A percentile compares a stretch with the other conserved stretches of the same genome.
Evolutionary conservation across 2,113 vertebrate genomes (phyloP).

Genomic region (Notarius lentiginosus): DNA sequence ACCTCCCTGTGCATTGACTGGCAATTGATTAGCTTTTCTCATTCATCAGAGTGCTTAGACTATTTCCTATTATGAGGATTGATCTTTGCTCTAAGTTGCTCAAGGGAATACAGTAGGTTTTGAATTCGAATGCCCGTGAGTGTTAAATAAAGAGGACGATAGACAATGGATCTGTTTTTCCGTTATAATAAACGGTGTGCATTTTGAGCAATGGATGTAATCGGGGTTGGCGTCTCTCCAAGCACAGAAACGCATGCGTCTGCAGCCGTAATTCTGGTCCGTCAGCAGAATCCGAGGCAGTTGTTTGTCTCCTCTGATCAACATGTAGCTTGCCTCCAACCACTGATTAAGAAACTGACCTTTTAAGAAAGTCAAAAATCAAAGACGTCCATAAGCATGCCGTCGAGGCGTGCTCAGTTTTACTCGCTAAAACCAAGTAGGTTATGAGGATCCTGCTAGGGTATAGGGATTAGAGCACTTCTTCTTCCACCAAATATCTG

Average conservation of each 20-base stretch:
- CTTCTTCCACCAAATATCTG: too few species aligned
- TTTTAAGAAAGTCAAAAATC: not conserved
- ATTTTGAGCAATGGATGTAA: not conserved
- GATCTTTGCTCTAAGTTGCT: conserved; percentile 40
- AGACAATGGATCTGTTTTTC: not conserved
- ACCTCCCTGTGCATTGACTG: conserved; percentile 28
- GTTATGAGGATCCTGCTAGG: not conserved
- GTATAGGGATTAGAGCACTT: not conserved
- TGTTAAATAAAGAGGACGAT: too few species aligned
- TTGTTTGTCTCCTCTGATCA: conserved; percentile 29
- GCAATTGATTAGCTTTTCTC: conserved; percentile 42
- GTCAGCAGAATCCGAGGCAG: conserved; percentile 1
- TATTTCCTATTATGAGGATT: conserved; percentile 39
- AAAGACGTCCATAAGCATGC: not conserved
- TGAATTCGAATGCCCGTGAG: not conserved
- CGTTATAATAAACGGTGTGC: not conserved
- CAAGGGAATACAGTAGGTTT: not conserved
- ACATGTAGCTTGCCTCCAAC: not conserved
- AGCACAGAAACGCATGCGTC: not conserved
- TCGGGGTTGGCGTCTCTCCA: not conserved
- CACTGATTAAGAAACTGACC: conserved; percentile 28
- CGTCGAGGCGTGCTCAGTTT: not conserved
- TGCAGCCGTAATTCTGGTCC: conserved; percentile 4
- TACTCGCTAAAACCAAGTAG: not conserved
- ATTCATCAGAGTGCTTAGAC: conserved; percentile 26